Evolutionary conservation across 1,140 invertebrate genomes (phyloP).

Genomic region (Parapsyche elsis): DNA sequence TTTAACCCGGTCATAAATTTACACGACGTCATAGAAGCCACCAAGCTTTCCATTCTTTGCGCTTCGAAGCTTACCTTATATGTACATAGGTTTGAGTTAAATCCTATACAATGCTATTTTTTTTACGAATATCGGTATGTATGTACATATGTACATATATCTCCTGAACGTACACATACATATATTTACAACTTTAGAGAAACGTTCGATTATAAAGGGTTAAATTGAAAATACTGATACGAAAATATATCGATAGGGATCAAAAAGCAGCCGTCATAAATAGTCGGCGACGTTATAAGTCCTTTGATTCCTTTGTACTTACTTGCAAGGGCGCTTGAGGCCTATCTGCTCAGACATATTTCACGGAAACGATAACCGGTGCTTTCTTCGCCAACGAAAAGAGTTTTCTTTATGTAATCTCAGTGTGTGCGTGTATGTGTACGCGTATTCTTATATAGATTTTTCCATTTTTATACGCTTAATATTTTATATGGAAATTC

Average conservation of each 20-base stretch:
- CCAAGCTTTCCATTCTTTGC: constrained; percentile 29
- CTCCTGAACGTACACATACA: background rate
- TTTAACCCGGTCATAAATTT: constrained; percentile 50
- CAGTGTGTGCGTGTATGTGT: background rate
- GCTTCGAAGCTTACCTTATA: background rate
- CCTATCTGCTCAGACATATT: constrained; percentile 27
- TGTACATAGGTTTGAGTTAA: background rate
- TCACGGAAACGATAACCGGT: constrained; percentile 29
- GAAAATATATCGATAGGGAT: background rate
- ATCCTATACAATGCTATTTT: background rate
- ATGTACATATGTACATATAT: too few relatives aligned
- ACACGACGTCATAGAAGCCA: constrained; percentile 40
- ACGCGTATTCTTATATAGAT: constrained; percentile 11
- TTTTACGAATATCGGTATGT: background rate
- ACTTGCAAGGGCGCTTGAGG: constrained; percentile 19
- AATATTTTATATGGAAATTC: constrained; percentile 34
- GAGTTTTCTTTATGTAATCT: constrained; percentile 5
- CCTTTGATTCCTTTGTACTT: constrained; percentile 36
- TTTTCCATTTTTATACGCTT: constrained; percentile 28
- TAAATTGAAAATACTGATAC: constrained; percentile 5
- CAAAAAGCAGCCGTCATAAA: constrained; percentile 17
- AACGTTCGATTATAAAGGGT: background rate
- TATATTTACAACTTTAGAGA: background rate
- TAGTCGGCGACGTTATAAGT: constrained; percentile 18
- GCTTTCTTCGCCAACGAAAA: constrained; percentile 25